These are phyloP conservation scores for Threskiornis aethiopicus DNA, from an alignment of 2,797 vertebrate genomes.

Conservation along the genomic window DNA sequence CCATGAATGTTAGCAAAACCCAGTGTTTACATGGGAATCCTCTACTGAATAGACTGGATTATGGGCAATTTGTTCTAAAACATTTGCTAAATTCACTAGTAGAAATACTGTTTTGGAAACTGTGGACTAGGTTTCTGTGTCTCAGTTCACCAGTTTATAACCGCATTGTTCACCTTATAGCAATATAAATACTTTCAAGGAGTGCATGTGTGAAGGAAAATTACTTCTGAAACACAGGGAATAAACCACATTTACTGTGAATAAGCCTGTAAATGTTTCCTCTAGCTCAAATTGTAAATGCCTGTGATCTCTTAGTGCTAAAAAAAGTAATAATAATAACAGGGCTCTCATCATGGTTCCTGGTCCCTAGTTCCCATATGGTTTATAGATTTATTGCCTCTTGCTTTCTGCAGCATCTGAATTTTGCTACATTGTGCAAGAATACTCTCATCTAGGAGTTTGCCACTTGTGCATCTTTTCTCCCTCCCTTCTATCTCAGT, in stretches of 20 bases:
- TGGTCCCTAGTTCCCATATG: not conserved
- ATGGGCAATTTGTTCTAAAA: not conserved
- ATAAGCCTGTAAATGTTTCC: not conserved
- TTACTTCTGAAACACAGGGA: not conserved
- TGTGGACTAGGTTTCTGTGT: not conserved
- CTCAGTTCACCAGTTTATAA: not conserved
- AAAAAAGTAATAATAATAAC: not conserved
- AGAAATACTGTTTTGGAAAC: not conserved
- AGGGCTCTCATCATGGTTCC: not conserved
- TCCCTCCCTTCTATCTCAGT: not conserved
- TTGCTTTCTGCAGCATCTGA: not conserved
- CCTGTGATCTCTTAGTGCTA: not conserved
- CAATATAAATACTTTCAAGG: not conserved
- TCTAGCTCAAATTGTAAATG: not conserved
- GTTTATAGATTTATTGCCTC: not conserved
- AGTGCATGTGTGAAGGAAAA: not conserved
- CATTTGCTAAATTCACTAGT: not conserved
- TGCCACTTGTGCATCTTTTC: not conserved
- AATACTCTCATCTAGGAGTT: not conserved
- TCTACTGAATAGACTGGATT: not conserved
- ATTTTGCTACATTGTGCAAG: not conserved
- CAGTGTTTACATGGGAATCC: not conserved
- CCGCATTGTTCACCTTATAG: not conserved
- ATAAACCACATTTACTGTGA: not conserved
- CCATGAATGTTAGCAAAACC: not conserved